Percentiles rank a stretch among this genome's conserved stretches.
phyloP scores from a whole-genome alignment of 2,888 invertebrate genomes.

The Drosophila flavopinicola region DNA sequence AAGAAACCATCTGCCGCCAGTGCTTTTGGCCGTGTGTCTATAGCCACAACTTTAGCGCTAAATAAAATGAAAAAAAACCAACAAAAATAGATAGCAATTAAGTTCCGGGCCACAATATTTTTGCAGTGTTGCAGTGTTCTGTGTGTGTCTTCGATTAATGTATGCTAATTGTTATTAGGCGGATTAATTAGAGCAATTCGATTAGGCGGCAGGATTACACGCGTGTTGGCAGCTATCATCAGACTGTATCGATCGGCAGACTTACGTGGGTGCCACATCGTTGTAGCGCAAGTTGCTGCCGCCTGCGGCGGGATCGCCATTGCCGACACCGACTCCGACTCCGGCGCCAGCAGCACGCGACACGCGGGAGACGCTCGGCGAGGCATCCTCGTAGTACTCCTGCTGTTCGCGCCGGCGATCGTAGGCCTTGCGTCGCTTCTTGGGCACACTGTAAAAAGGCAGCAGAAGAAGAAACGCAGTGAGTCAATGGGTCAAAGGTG shows the following conservation, averaged over 20 bases:
- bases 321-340: slow-evolving; percentile 70
- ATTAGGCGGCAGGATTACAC: slow-evolving; percentile 16
- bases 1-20: slow-evolving; percentile 84
- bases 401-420: slow-evolving; percentile 84
- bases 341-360: slow-evolving; percentile 85
- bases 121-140: slow-evolving; percentile 12
- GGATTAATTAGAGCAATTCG: background rate
- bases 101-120: slow-evolving; percentile 39
- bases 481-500: slow-evolving; percentile 2
- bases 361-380: slow-evolving; percentile 80
- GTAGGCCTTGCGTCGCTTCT: slow-evolving; percentile 84
- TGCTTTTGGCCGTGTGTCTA: slow-evolving; percentile 84
- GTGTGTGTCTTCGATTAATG: slow-evolving; percentile 21
- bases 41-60: slow-evolving; percentile 83
- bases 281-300: slow-evolving; percentile 90
- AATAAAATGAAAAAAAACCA: slow-evolving; percentile 74
- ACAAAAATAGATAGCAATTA: slow-evolving; percentile 55
- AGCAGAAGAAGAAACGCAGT: slow-evolving; percentile 11
- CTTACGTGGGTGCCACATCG: slow-evolving; percentile 95
- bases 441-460: slow-evolving; percentile 80
- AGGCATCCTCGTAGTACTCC: slow-evolving; percentile 85
- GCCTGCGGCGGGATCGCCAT: slow-evolving; percentile 84
- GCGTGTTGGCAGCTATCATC: no score
- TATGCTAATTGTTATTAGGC: slow-evolving; percentile 6
- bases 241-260: slow-evolving; percentile 68